Evolutionary conservation across 1,140 invertebrate species (phyloP).

Genomic region (Drosophila serrata): DNA sequence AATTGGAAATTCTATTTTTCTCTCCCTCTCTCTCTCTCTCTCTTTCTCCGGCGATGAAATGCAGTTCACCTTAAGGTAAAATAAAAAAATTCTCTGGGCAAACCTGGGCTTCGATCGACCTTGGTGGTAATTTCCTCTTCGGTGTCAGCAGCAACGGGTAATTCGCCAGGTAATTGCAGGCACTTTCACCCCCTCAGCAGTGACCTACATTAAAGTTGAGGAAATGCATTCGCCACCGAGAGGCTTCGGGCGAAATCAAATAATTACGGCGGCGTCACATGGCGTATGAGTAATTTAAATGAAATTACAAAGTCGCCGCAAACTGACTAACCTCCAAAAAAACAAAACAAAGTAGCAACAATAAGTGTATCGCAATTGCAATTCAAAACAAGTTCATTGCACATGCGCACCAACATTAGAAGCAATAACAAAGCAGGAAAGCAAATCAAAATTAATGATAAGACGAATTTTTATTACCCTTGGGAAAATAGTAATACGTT

Average conservation of each 20-base stretch:
- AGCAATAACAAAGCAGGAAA: slow-evolving; percentile 29
- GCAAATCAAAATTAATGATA: not conserved
- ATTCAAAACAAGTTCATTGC: slow-evolving; percentile 78
- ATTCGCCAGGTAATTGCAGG: slow-evolving; percentile 42
- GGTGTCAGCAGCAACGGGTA: slow-evolving; percentile 11
- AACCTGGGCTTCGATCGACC: slow-evolving; percentile 37
- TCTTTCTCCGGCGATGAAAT: slow-evolving; percentile 37
- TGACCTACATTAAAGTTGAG: slow-evolving; percentile 74
- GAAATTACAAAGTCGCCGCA: slow-evolving; percentile 76
- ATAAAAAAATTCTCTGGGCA: slow-evolving; percentile 38
- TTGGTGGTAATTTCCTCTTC: slow-evolving; percentile 59
- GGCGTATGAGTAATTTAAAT: slow-evolving; percentile 80
- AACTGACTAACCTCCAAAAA: slow-evolving; percentile 72
- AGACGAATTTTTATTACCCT: not conserved
- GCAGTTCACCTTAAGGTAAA: slow-evolving; percentile 56
- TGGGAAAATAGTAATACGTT: no score
- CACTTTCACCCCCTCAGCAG: slow-evolving; percentile 73
- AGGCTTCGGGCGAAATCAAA: slow-evolving; percentile 41
- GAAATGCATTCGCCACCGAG: slow-evolving; percentile 52
- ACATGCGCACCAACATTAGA: slow-evolving; percentile 69
- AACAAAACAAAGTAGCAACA: slow-evolving; percentile 32
- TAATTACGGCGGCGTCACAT: slow-evolving; percentile 52
- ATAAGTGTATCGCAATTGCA: slow-evolving; percentile 56
- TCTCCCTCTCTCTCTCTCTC: not conserved
- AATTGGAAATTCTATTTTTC: slow-evolving; percentile 32